Evolutionary conservation across 2,113 vertebrate species (phyloP).

Genomic region (Azemiops feae): DNA sequence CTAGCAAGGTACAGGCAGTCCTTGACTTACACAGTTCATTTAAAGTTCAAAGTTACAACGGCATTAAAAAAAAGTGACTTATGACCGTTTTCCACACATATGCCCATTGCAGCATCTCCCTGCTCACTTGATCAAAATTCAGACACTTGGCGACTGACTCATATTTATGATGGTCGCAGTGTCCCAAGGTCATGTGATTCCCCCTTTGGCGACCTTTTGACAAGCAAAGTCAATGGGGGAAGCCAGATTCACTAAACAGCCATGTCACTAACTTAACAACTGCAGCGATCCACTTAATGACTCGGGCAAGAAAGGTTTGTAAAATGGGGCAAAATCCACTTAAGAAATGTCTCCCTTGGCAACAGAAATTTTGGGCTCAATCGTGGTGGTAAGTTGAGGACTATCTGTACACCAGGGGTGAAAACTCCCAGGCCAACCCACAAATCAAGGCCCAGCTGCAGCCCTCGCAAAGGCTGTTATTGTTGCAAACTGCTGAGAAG

Average conservation of each 20-base stretch:
- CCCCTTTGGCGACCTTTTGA: too few species aligned
- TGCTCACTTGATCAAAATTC: background rate
- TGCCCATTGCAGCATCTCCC: background rate
- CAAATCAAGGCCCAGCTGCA: background rate
- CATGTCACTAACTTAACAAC: too few species aligned
- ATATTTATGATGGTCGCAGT: background rate
- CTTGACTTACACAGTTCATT: background rate
- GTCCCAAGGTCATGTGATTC: background rate
- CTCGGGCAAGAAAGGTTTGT: too few species aligned
- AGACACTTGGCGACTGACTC: background rate
- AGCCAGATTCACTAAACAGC: too few species aligned
- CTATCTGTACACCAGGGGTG: background rate
- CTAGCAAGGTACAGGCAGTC: background rate
- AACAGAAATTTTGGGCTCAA: background rate
- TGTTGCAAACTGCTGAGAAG: slow-evolving; percentile 39
- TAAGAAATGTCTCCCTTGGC: background rate
- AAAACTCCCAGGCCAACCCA: background rate
- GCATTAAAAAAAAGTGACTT: background rate
- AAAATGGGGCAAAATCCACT: too few species aligned
- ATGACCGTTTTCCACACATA: background rate
- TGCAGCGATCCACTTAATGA: too few species aligned
- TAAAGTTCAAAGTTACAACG: background rate
- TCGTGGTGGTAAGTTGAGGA: background rate
- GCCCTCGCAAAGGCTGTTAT: background rate
- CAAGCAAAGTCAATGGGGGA: too few species aligned